Conservation (phyloP, 2,888 invertebrate species). For the Drosophila tripunctata region DNA sequence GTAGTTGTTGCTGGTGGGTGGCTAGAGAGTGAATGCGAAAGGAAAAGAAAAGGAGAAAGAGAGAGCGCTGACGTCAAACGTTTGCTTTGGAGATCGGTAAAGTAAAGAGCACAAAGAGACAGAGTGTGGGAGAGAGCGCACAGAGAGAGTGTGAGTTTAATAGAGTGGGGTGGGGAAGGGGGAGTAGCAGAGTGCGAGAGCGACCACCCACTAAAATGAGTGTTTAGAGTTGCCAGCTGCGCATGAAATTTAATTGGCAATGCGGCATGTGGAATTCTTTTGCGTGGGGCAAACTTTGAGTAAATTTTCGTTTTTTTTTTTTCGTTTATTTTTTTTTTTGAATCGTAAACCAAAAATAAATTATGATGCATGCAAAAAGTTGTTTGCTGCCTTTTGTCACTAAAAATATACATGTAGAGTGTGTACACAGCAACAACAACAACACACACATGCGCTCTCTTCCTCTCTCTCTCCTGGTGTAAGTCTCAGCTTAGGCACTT, state of each 20-base stretch:
- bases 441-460: neutral
- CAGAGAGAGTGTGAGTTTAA: neutral
- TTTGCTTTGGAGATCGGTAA: no score
- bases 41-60: neutral
- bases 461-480: neutral
- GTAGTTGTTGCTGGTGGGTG: conserved; percentile 9
- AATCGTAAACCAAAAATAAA: conserved; percentile 70
- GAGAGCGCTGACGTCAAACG: conserved; percentile 24
- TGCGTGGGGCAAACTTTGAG: conserved; percentile 34
- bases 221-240: conserved; percentile 69
- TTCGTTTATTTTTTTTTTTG: neutral
- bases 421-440: no score
- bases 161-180: neutral
- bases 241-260: conserved; percentile 44
- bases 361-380: conserved; percentile 67
- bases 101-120: no score
- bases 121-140: no score
- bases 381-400: conserved; percentile 59
- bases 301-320: no score
- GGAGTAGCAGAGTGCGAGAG: neutral
- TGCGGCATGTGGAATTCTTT: conserved; percentile 42
- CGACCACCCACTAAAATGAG: conserved; percentile 50
- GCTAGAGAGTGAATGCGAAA: conserved; percentile 3
- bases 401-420: conserved; percentile 68
- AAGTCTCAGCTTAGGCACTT: no score